Conservation (phyloP, 2,888 invertebrate genomes). For the Drosophila monieri region DNA sequence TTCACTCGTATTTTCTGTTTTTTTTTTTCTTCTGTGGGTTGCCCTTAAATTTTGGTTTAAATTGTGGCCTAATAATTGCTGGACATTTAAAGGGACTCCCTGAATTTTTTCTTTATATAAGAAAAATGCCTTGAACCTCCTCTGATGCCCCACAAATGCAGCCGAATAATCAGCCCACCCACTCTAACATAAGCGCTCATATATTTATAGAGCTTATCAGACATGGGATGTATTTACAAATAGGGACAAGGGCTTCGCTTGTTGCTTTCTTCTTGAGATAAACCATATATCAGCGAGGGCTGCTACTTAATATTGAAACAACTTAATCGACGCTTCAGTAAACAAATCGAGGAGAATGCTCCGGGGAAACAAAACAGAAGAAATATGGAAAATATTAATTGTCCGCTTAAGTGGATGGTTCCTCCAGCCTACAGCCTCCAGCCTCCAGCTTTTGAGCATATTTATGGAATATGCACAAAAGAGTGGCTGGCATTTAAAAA, state of each 20-base stretch:
- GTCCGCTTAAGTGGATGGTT: conserved; percentile 64
- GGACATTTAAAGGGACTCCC: background rate
- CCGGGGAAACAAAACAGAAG: conserved; percentile 10
- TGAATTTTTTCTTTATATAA: background rate
- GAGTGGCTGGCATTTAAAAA: conserved; percentile 31
- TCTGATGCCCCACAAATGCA: conserved; percentile 45
- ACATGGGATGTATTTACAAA: conserved; percentile 2
- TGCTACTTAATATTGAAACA: conserved; percentile 61
- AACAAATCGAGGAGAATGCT: conserved; percentile 32
- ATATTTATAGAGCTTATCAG: conserved; percentile 15
- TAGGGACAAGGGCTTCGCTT: conserved; percentile 23
- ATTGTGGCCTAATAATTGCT: conserved; percentile 8
- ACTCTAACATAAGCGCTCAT: background rate
- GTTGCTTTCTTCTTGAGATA: conserved; percentile 23
- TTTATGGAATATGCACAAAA: conserved; percentile 36
- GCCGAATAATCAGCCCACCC: conserved; percentile 20
- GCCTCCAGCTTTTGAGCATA: conserved; percentile 12
- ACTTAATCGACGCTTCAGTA: conserved; percentile 68
- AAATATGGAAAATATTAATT: conserved; percentile 63
- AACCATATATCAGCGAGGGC: conserved; percentile 19
- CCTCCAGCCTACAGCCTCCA: background rate
- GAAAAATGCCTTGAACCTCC: conserved; percentile 39
- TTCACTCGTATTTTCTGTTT: background rate
- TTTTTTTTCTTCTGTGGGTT: background rate
- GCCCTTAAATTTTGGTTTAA: background rate